Percentiles rank a stretch among this genome's conserved stretches.
Evolutionary conservation across 2,113 vertebrate genomes (phyloP).

Genomic region (Ceyx cyanopectus): DNA sequence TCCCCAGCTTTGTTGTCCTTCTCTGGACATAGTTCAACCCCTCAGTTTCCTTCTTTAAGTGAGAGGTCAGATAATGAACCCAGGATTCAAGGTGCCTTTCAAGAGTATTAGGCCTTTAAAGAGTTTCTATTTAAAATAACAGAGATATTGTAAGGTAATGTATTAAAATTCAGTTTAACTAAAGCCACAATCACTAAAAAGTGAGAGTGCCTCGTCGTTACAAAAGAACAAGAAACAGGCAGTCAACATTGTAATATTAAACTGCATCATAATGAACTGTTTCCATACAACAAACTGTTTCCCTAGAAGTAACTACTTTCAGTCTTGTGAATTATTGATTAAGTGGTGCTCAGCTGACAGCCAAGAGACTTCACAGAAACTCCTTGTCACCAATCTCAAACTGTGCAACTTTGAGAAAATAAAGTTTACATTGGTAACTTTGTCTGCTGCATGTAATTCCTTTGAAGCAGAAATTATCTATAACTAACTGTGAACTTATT

Average conservation of each 20-base stretch:
- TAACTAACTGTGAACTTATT: neutral
- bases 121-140: neutral
- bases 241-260: neutral
- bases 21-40: too few relatives aligned
- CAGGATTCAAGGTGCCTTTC: too few relatives aligned
- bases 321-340: neutral
- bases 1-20: too few relatives aligned
- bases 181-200: neutral
- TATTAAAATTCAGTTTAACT: neutral
- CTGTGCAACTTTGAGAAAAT: neutral
- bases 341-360: neutral
- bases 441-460: neutral
- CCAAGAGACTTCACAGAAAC: neutral
- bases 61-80: too few relatives aligned
- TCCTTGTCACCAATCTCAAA: neutral
- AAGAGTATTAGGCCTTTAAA: neutral
- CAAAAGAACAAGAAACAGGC: neutral
- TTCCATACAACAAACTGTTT: neutral
- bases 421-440: neutral
- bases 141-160: neutral
- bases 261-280: rapidly evolving
- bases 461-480: neutral
- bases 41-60: too few relatives aligned
- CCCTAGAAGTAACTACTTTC: neutral
- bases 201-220: rapidly evolving